Base-by-base conservation (phyloP, 2,888 invertebrate species). In the Lutraria lutraria region DNA sequence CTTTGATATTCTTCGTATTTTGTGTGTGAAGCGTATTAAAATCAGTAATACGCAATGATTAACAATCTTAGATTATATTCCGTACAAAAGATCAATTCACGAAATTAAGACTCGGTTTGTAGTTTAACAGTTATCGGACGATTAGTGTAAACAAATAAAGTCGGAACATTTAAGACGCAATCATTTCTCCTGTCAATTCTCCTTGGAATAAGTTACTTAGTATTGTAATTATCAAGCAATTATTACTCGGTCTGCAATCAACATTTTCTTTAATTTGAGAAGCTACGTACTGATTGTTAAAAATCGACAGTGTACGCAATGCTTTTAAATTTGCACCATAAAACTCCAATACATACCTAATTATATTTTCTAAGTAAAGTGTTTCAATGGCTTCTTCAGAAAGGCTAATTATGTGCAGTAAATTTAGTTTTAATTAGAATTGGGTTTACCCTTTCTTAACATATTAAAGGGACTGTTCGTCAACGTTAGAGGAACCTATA, bases 261-360 rank as follows among this genome's bases (percentile, higher is more conserved):
- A 76, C 76, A 34, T 76, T 76, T 76, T 16, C 19, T 76, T 76
- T 34, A 76, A 76, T 19, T 76, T 76, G 76, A 76, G 43, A 76
- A 76, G 31, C 76, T 34, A 31, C 76, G 43, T 43, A 31, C 34
- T 31, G 34, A 76, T 76, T 34, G 34, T 76, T 76, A 25, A 76
- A 34, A 31, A 34, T 34, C 76, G 76, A 76, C 76, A 31, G 31
- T 76, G 76, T 34, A 34, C 34, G 8, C 31, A 31, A n/a, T 76
- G 6, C 0, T 34, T 31, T 31, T 25, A 76, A 16, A 3, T 76
- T 16, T 34, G 76, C 31, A 76, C 76, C 34, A 31, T 34, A 16
- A 31, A 31, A 76, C 76, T 2, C 31, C 29, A 10, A 19, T 34
- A 34, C 31, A 34, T 19, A 56, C 12, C 76, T 34, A 34, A 76